Conservation (phyloP, 2,888 invertebrate species). For the Drosophila maculinotata region DNA sequence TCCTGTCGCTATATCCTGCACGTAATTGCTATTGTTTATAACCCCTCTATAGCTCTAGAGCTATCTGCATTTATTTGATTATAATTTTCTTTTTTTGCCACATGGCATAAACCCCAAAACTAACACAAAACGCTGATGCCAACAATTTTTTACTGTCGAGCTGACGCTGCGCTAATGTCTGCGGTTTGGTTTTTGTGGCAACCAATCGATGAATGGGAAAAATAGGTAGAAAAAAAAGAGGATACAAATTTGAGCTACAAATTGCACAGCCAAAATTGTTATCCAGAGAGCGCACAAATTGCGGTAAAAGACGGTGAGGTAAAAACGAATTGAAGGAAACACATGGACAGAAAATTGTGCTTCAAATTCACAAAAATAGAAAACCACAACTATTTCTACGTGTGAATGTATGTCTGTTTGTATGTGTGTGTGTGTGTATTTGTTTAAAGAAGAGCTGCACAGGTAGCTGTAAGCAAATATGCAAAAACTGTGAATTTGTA, state of each 20-base stretch:
- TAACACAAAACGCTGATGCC: conserved; percentile 34
- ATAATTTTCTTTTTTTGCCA: conserved; percentile 27
- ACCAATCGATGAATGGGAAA: conserved; percentile 12
- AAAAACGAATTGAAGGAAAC: conserved; percentile 17
- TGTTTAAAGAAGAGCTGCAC: conserved; percentile 25
- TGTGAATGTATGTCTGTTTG: conserved; percentile 8
- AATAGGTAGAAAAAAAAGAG: not conserved
- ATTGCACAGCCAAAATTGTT: conserved; percentile 49
- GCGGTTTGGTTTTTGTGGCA: conserved; percentile 33
- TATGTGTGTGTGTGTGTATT: conserved; percentile 4
- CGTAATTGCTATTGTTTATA: conserved; percentile 40
- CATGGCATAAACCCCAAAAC: conserved; percentile 26
- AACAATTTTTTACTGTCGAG: conserved; percentile 29
- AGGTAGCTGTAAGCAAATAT: conserved; percentile 56
- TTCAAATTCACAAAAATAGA: conserved; percentile 51
- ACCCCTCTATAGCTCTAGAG: not conserved
- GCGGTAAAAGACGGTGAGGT: conserved; percentile 27
- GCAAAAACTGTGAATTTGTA: conserved; percentile 72
- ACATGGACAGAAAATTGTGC: conserved; percentile 33
- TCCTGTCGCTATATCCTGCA: conserved; percentile 23
- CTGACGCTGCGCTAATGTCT: conserved; percentile 50
- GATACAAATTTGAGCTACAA: conserved; percentile 32
- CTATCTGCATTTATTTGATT: conserved; percentile 31
- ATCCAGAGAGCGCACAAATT: conserved; percentile 50
- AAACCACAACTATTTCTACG: conserved; percentile 26